These are phyloP conservation scores for Vulpes lagopus DNA, from an alignment of 2,113 vertebrate genomes.

Conservation along the genomic window DNA sequence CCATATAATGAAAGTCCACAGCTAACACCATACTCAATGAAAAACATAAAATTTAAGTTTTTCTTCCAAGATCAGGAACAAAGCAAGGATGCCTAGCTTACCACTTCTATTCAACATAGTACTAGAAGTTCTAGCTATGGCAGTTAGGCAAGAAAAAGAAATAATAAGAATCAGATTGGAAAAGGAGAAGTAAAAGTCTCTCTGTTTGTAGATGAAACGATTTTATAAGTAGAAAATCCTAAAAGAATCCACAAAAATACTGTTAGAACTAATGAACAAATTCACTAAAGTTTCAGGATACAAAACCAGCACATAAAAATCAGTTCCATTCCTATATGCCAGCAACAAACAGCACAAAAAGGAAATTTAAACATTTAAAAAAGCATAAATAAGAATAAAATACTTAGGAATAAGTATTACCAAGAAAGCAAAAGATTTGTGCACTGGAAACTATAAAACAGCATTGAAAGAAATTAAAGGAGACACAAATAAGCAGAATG, in stretches of 20 bases:
- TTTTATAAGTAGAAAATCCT: background rate
- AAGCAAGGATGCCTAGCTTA: background rate
- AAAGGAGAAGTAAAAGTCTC: background rate
- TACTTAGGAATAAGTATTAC: background rate
- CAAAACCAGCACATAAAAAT: background rate
- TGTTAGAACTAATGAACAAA: slow-evolving; percentile 7
- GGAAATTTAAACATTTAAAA: background rate
- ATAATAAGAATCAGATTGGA: background rate
- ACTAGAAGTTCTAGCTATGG: background rate
- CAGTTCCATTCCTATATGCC: background rate
- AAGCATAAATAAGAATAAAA: background rate
- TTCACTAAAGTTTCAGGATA: background rate
- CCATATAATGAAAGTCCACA: background rate
- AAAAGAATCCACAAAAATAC: background rate
- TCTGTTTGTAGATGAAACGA: background rate
- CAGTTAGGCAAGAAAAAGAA: background rate
- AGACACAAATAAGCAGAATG: background rate
- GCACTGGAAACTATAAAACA: background rate
- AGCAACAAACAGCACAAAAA: background rate
- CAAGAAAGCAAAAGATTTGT: background rate
- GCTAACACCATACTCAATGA: background rate
- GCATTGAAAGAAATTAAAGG: background rate
- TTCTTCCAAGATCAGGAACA: background rate
- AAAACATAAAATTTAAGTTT: background rate
- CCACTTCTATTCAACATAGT: background rate